phyloP scores from a whole-genome alignment of 2,797 vertebrate species.

The Amphiprion clarkii region DNA sequence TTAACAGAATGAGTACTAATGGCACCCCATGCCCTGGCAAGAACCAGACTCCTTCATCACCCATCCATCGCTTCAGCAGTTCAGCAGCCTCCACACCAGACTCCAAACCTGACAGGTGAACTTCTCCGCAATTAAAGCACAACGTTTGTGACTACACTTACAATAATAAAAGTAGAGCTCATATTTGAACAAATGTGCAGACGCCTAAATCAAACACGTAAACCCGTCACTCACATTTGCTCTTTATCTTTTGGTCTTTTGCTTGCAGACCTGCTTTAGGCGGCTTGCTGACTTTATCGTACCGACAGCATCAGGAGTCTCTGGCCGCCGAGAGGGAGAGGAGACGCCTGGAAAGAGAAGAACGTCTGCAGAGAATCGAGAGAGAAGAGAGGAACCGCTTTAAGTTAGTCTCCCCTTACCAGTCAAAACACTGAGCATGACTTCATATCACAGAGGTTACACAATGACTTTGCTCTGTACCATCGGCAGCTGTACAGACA shows the following conservation, averaged over 20 bases:
- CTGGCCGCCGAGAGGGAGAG: slow-evolving; percentile 93
- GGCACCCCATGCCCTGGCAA: slow-evolving; percentile 82
- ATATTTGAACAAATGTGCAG: slow-evolving; percentile 6
- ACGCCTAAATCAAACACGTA: slow-evolving; percentile 21
- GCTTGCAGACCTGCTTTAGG: slow-evolving; percentile 86
- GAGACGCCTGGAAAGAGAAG: slow-evolving; percentile 93
- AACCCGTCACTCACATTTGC: neutral
- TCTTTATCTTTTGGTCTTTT: slow-evolving; percentile 16
- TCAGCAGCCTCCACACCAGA: slow-evolving; percentile 83
- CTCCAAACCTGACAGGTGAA: slow-evolving; percentile 88
- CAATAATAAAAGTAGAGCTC: neutral
- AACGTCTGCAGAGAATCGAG: slow-evolving; percentile 94
- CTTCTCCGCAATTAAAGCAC: slow-evolving; percentile 1
- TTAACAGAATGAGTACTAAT: slow-evolving; percentile 85
- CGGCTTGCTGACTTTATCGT: slow-evolving; percentile 93
- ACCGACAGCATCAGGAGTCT: slow-evolving; percentile 96
- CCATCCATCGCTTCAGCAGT: slow-evolving; percentile 76
- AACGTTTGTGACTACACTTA: neutral
- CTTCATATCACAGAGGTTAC: slow-evolving; percentile 14
- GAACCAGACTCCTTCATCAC: slow-evolving; percentile 79
- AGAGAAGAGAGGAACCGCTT: slow-evolving; percentile 95
- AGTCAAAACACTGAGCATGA: slow-evolving; percentile 13
- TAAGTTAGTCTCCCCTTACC: slow-evolving; percentile 86
- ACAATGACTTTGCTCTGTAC: slow-evolving; percentile 17
- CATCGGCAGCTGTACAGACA: slow-evolving; percentile 4